Evolutionary conservation across 1,140 invertebrate species (phyloP).

Genomic region (Drosophila kikkawai): DNA sequence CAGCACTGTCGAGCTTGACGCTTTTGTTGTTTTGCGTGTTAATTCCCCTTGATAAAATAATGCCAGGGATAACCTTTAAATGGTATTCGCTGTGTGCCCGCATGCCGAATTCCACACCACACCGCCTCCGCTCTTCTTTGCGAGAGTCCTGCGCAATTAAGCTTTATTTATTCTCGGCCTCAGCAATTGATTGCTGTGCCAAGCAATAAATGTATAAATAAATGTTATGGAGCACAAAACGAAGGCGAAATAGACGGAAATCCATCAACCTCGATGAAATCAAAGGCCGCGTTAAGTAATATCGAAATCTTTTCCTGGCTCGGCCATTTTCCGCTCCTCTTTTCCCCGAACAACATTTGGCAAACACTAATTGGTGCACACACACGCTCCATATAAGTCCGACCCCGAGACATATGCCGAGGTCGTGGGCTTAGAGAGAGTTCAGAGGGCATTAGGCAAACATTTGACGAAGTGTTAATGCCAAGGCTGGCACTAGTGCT

Average conservation of each 20-base stretch:
- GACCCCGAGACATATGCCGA: neutral
- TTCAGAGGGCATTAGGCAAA: conserved; percentile 70
- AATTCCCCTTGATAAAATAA: conserved; percentile 84
- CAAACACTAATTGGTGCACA: conserved; percentile 73
- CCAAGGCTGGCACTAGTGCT: conserved; percentile 57
- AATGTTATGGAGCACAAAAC: conserved; percentile 71
- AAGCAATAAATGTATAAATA: conserved; percentile 82
- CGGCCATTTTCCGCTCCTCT: conserved; percentile 2
- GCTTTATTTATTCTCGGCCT: conserved; percentile 79
- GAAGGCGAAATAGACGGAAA: conserved; percentile 45
- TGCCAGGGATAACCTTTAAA: conserved; percentile 81
- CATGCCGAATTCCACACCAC: conserved; percentile 47
- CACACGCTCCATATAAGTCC: conserved; percentile 15
- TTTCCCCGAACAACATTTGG: conserved; percentile 25
- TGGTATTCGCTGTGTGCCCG: conserved; percentile 66
- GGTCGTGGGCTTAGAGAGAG: conserved; percentile 17
- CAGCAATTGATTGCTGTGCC: conserved; percentile 72
- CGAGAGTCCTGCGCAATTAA: conserved; percentile 70
- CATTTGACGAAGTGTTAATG: conserved; percentile 74
- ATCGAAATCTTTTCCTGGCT: conserved; percentile 56
- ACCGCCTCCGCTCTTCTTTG: neutral
- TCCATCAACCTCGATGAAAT: conserved; percentile 61
- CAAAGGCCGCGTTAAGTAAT: conserved; percentile 68
- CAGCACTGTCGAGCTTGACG: conserved; percentile 24
- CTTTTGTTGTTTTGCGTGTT: conserved; percentile 75